Base-by-base conservation (phyloP, 1,140 invertebrate genomes). In the Oreohelix idahoensis region DNA sequence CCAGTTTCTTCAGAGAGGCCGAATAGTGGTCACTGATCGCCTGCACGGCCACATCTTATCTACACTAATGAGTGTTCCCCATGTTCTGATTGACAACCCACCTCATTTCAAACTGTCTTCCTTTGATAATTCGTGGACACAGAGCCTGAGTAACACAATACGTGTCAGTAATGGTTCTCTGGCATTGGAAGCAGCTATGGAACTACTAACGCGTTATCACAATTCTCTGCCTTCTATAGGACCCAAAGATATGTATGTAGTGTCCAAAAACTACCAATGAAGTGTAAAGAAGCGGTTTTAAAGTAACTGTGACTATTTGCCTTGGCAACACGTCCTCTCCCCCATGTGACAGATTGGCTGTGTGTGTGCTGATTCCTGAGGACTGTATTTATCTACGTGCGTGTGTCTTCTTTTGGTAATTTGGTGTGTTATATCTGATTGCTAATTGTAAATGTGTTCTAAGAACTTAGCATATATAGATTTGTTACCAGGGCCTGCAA, bases 11-110 rank as follows among this genome's bases (percentile, higher is more conserved):
- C 84, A 85, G 70, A 42, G 84, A n/a, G 84, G 84, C 0, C 74
- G 84, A 20, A 78, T 85, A 32, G 85, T 87, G 35, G 63, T 87
- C 35, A 86, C 86, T 10, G 86, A 87, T 53, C 78, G 86, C 15
- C 86, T 87, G 0, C 86, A 87, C 39, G 86, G 83, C 15, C 86
- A 87, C 66, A 84, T 87, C 45, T 38, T 87, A n/a, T 82, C 71
- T 49, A 69, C 58, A 11, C 75, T 87, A 51, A 53, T 87, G 80
- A 84, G 75, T 51, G 84, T 84, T 29, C 86, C 84, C 0, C 82
- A 87, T 51, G 86, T 87, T 2, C 32, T 86, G n/a, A 78, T 87
- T 35, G 83, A 86, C 81, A 86, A 83, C 80, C 45, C 45, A 15
- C 36, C 80, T 53, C 76, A 77, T 38, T 58, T 73, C 23, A 87